phyloP scores from a whole-genome alignment of 2,113 vertebrate genomes.

The Corvus hawaiiensis region DNA sequence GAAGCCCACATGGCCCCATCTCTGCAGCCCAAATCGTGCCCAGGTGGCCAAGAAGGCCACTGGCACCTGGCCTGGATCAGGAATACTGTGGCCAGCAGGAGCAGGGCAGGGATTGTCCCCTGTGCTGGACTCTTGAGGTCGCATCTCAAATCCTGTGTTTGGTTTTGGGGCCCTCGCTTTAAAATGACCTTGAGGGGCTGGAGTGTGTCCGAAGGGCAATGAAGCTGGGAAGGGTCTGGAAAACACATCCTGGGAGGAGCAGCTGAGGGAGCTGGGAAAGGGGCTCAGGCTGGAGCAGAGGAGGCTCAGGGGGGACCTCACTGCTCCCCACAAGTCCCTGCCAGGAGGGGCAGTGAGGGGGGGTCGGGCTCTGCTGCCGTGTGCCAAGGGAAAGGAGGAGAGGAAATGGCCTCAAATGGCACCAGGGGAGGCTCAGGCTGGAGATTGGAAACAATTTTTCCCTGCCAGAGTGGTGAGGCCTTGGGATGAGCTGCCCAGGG shows the following conservation, averaged over 20 bases:
- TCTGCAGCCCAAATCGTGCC: not conserved
- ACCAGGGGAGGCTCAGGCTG: not conserved
- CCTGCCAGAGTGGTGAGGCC: no score
- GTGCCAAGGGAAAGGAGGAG: not conserved
- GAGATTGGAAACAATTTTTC: no score
- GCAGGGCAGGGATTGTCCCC: not conserved
- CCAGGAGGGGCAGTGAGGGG: not conserved
- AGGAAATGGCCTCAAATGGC: not conserved
- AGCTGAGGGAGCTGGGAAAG: not conserved
- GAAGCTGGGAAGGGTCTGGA: not conserved
- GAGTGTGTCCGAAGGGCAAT: accelerated
- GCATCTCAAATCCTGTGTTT: not conserved
- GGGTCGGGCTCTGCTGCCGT: not conserved
- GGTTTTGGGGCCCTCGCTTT: not conserved
- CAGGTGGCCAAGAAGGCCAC: not conserved
- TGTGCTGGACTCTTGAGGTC: not conserved
- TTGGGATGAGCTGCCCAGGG: no score
- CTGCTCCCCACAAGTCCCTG: not conserved
- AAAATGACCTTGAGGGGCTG: not conserved
- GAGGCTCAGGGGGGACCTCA: not conserved
- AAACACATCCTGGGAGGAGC: not conserved
- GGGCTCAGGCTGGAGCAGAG: not conserved
- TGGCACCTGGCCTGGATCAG: not conserved
- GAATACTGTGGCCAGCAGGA: not conserved
- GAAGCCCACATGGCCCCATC: accelerated